These are phyloP conservation scores for Micromys minutus DNA, from an alignment of 2,113 vertebrate species.

Conservation along the genomic window DNA sequence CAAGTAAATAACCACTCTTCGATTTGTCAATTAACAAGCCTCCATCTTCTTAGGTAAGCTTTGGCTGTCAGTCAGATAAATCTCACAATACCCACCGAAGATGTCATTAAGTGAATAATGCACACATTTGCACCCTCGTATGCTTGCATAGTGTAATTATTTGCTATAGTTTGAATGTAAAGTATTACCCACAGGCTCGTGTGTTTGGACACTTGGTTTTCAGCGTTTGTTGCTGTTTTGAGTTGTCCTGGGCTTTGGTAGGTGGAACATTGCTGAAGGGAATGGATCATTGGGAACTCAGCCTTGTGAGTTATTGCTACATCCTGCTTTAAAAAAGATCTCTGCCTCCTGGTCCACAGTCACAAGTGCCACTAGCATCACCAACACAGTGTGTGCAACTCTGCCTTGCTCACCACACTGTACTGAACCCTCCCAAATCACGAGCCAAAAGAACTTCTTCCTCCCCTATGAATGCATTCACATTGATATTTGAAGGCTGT, in stretches of 20 bases:
- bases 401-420: neutral
- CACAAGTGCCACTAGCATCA: neutral
- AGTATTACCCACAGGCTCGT: neutral
- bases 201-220: neutral
- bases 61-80: neutral
- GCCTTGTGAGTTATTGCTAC: neutral
- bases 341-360: neutral
- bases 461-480: neutral
- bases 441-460: neutral
- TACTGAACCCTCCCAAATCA: neutral
- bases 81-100: neutral
- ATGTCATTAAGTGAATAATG: neutral
- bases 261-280: too few species aligned
- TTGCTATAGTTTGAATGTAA: neutral
- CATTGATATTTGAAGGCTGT: neutral
- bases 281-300: neutral
- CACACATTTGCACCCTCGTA: neutral
- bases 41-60: neutral
- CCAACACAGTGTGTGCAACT: too few species aligned
- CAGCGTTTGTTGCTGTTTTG: neutral
- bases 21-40: neutral
- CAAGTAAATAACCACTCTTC: neutral
- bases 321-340: neutral
- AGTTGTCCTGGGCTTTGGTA: neutral
- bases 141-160: neutral